These are phyloP conservation scores for Campaea margaritaria DNA, from an alignment of 2,888 invertebrate genomes.

Conservation along the genomic window DNA sequence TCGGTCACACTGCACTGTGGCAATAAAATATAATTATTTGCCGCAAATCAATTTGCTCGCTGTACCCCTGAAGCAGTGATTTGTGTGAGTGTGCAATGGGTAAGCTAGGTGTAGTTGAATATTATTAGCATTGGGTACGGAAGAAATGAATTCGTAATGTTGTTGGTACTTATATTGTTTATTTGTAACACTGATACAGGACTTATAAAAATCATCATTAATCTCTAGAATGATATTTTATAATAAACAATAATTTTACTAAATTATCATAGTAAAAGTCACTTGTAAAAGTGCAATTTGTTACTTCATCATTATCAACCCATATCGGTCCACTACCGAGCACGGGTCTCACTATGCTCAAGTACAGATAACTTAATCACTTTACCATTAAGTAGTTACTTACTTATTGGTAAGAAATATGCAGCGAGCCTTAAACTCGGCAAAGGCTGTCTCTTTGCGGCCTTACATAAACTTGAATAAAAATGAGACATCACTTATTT, in stretches of 20 bases:
- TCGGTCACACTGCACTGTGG: slow-evolving; percentile 62
- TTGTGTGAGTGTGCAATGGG: slow-evolving; percentile 52
- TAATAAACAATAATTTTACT: no score
- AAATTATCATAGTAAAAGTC: no score
- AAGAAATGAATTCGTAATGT: slow-evolving; percentile 4
- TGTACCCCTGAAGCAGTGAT: slow-evolving; percentile 69
- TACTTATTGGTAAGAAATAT: background rate
- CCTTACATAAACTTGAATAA: background rate
- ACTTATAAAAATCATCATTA: no score
- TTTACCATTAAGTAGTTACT: background rate
- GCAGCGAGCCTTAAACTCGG: no score
- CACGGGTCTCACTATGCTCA: no score
- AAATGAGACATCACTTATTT: background rate
- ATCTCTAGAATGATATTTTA: no score
- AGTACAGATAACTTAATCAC: no score
- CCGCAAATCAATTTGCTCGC: slow-evolving; percentile 76
- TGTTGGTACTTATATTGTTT: background rate
- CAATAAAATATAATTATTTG: slow-evolving; percentile 83
- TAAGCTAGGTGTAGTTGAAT: slow-evolving; percentile 42
- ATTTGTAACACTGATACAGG: no score
- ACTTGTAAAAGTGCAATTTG: no score
- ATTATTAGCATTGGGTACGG: slow-evolving; percentile 39
- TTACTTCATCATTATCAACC: no score
- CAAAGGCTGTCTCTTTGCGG: no score
- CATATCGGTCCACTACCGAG: no score